These are phyloP conservation scores for Pelmatolapia mariae DNA, from an alignment of 2,113 vertebrate species.

Conservation along the genomic window DNA sequence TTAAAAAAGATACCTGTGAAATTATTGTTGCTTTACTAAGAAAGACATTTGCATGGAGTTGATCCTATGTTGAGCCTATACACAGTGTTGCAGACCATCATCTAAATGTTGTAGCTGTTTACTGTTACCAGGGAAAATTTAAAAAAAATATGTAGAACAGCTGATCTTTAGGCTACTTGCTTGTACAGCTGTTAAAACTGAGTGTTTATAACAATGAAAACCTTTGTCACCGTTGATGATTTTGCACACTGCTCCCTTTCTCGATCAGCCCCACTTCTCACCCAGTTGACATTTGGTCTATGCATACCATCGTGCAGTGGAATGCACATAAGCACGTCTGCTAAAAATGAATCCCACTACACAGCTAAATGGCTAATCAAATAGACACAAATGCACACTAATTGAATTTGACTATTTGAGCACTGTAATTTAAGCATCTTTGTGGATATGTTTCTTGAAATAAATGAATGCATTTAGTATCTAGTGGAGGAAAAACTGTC, in stretches of 20 bases:
- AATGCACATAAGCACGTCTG: neutral
- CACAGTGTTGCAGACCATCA: neutral
- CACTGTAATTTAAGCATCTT: neutral
- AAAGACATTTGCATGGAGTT: neutral
- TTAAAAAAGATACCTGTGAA: neutral
- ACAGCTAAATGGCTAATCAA: neutral
- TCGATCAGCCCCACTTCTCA: neutral
- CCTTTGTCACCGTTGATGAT: neutral
- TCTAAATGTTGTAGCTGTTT: neutral
- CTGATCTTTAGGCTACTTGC: neutral
- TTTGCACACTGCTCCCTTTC: neutral
- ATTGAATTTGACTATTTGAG: neutral
- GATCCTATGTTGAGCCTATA: neutral
- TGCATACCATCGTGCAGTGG: neutral
- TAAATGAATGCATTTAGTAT: neutral
- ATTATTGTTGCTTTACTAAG: neutral
- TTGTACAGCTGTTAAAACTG: neutral
- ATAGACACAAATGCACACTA: neutral
- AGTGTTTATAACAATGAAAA: neutral
- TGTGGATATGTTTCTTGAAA: neutral
- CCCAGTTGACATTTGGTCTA: neutral
- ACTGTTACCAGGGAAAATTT: neutral
- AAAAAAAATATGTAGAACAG: neutral
- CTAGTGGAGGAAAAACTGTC: neutral
- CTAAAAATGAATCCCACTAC: neutral